These are phyloP conservation scores for Formica exsecta DNA, from an alignment of 1,140 invertebrate genomes.

Conservation along the genomic window DNA sequence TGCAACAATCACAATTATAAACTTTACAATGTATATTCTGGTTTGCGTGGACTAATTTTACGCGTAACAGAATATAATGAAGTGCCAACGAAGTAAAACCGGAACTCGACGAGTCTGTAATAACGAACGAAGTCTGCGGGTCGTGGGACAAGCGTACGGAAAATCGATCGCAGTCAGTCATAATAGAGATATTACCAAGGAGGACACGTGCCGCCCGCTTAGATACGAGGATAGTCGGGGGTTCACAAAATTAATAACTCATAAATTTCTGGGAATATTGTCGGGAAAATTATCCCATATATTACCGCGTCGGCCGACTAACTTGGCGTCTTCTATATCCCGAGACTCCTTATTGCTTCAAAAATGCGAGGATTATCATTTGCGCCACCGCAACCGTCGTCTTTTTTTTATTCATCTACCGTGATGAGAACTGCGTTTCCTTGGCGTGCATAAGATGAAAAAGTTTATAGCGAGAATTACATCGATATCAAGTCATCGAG, in stretches of 20 bases:
- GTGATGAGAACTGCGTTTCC: neutral
- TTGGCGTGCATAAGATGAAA: neutral
- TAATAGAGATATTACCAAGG: slow-evolving; percentile 72
- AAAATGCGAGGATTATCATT: neutral
- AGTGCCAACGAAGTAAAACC: slow-evolving; percentile 52
- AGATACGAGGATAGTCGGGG: slow-evolving; percentile 32
- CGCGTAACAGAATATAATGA: slow-evolving; percentile 36
- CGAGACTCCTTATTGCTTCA: slow-evolving; percentile 20
- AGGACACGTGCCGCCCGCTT: slow-evolving; percentile 59
- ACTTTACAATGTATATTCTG: neutral
- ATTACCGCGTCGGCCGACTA: slow-evolving; percentile 26
- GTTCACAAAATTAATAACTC: slow-evolving; percentile 80
- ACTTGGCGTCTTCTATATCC: slow-evolving; percentile 4
- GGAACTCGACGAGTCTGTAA: slow-evolving; percentile 16
- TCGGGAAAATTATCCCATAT: slow-evolving; percentile 74
- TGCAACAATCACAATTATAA: neutral
- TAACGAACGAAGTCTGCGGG: slow-evolving; percentile 47
- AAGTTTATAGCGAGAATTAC: neutral
- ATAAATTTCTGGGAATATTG: slow-evolving; percentile 74
- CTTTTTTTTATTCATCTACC: neutral
- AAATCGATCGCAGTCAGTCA: slow-evolving; percentile 50
- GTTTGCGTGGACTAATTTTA: neutral
- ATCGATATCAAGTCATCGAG: no score
- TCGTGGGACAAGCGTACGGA: neutral
- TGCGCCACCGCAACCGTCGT: neutral